Base-by-base conservation (phyloP, 2,113 vertebrate genomes). In the Notothenia rossii region DNA sequence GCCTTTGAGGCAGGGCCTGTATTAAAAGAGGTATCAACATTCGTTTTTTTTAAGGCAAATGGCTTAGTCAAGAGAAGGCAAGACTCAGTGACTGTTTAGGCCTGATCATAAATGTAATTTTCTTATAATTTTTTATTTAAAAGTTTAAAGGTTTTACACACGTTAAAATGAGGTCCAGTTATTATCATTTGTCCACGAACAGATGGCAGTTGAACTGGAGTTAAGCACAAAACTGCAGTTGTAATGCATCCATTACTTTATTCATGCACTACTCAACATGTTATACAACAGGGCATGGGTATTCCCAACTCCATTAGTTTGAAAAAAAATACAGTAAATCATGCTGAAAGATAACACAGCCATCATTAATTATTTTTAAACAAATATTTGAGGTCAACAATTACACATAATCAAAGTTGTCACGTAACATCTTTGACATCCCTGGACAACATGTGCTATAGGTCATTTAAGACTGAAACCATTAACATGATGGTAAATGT, bases 281-380 rank as follows among this genome's bases (percentile, higher is more conserved):
- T 69, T 72, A 67, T 61, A 79, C 64, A 86, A 81, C 67, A 84
- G 63, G 72, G 3, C 46, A 81, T 67, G 45, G 58, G 12, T 72
- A 63, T 79, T 1, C 83, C n/a, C 59, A 56, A 86, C 67, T 73
- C 56, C 33, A 71, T 65, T 80, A 63, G 54, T 71, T 77, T 78
- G 53, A 53, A 61, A 68, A 63, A 67, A 72, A 46, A 67, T 65
- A 66, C 48, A 79, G 69, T 61, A 75, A 77, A 77, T 83, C 88
- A 93, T 91, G 91, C 91, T 91, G 88, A 93, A 85, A 84, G 62
- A 88, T 79, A 93, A 87, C 75, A 90, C 90, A 92, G 88, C 87
- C 88, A 88, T 72, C 80, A 82, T 7, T 82, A 46, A 75, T 91
- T 89, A 91, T 92, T 92, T 92, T 87, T 94, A 78, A 94, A 94